Base-by-base conservation (phyloP, 2,797 vertebrate species). In the Darevskia nairensis region DNA sequence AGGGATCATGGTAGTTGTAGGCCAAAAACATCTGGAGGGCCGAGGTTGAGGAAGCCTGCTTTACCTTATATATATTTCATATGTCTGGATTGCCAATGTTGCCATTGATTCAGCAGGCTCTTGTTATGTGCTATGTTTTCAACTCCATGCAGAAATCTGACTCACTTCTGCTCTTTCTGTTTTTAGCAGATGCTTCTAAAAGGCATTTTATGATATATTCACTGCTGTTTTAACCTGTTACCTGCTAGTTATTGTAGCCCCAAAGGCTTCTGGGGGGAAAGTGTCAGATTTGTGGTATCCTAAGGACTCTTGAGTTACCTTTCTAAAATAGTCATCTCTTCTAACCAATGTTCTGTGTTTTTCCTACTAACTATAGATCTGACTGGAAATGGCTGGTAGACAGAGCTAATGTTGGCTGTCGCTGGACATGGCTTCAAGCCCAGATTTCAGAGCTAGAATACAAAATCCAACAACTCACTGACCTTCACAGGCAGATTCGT, bases 381-480 rank as follows among this genome's bases (percentile, higher is more conserved):
- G 98, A 98, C 96, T 96, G 95, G 97, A 97, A 96, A 93, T 99
- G 98, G 98, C 97, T 98, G 93, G 94, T 96, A 92, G 98, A 98
- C 93, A 96, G 98, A 97, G 98, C 98, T 61, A 97, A 97, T 97
- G 96, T 98, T 96, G 97, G 98, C 95, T 98, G 98, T 96, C 97
- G 98, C 90, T 99, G 98, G 98, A 98, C 97, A 0, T 99, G 99
- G 98, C 97, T 99, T 95, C 98, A 98, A 95, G 96, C 98, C 94
- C 98, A 98, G 94, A 96, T 99, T 95, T 97, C 97, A 71, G 98
- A 98, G 86, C 95, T 99, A 93, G 98, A 98, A 91, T 98, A 96
- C 93, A 98, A 97, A 97, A 98, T 98, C 92, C 97, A 97, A 59
- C 97, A 97, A 92, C 95, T 99, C 93, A 96, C 93, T 84, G 96